Conservation (phyloP, 35 echinoderm and acorn worm genomes). For the Nesometra sesokonis region DNA sequence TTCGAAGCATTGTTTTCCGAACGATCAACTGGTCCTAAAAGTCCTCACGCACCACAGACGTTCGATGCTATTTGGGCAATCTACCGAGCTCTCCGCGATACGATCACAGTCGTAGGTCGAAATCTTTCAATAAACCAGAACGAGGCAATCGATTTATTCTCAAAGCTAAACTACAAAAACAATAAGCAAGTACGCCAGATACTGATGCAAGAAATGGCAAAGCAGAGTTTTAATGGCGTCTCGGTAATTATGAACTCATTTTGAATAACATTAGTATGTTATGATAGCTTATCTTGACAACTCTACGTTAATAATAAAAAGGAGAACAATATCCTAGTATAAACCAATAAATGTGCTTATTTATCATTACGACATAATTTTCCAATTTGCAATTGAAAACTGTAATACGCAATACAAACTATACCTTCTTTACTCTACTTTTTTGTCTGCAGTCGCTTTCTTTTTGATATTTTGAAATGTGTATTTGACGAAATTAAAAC, state of each 20-base stretch:
- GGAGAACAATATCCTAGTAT: neutral
- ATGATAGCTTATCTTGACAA: neutral
- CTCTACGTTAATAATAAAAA: neutral
- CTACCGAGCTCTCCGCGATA: conserved; percentile 45
- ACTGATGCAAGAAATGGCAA: neutral
- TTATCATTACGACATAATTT: too few relatives aligned
- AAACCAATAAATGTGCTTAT: too few relatives aligned
- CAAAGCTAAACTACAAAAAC: neutral
- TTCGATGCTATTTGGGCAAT: conserved; percentile 97
- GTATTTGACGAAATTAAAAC: too few relatives aligned
- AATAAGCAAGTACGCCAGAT: neutral
- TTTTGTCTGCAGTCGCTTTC: too few relatives aligned
- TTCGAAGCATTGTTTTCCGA: conserved; percentile 41
- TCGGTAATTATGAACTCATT: neutral
- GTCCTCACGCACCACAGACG: conserved; percentile 69
- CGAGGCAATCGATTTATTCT: neutral
- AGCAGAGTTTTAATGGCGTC: neutral
- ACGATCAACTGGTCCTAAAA: conserved; percentile 20
- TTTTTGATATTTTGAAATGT: too few relatives aligned
- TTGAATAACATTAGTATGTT: neutral
- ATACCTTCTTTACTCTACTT: too few relatives aligned
- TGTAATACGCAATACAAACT: too few relatives aligned
- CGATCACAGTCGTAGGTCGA: conserved; percentile 18
- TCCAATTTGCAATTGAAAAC: too few relatives aligned
- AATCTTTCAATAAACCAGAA: neutral